A percentile compares a stretch with the other conserved stretches of the same genome.
phyloP scores from a whole-genome alignment of 2,888 invertebrate species.

The Macrosiphum euphorbiae region DNA sequence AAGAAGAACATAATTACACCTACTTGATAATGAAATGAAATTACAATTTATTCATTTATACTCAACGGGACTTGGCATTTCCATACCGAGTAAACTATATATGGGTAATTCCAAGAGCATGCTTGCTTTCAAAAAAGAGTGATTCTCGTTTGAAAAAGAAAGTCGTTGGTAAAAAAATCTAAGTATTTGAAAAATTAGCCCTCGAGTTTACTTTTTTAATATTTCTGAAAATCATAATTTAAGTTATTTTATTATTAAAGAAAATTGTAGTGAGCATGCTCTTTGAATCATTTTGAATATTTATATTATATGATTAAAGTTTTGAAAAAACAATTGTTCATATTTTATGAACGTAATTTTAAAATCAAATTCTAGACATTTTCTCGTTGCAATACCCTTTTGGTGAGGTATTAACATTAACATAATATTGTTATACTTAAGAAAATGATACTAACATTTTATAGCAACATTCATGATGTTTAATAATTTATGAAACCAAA shows the following conservation, averaged over 20 bases:
- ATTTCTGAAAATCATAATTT: background rate
- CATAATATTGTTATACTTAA: too few species aligned
- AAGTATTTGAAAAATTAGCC: background rate
- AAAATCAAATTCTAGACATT: background rate
- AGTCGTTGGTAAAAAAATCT: background rate
- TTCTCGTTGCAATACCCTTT: background rate
- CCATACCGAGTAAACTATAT: background rate
- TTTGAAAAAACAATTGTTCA: background rate
- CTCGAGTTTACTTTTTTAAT: background rate
- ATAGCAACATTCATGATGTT: too few species aligned
- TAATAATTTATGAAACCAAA: too few species aligned
- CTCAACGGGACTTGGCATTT: background rate
- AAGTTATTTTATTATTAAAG: background rate
- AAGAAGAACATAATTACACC: background rate
- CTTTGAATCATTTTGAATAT: background rate
- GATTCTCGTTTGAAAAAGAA: background rate
- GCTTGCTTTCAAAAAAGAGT: background rate
- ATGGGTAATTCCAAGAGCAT: background rate
- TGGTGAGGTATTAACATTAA: too few species aligned
- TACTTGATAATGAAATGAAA: background rate
- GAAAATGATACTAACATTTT: too few species aligned
- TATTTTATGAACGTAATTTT: background rate
- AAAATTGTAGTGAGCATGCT: background rate
- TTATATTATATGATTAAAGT: background rate
- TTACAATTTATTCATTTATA: background rate